A percentile compares a stretch with the other conserved stretches of the same genome.
Evolutionary conservation across 2,113 vertebrate genomes (phyloP).

Genomic region (Oceanodroma tethys): DNA sequence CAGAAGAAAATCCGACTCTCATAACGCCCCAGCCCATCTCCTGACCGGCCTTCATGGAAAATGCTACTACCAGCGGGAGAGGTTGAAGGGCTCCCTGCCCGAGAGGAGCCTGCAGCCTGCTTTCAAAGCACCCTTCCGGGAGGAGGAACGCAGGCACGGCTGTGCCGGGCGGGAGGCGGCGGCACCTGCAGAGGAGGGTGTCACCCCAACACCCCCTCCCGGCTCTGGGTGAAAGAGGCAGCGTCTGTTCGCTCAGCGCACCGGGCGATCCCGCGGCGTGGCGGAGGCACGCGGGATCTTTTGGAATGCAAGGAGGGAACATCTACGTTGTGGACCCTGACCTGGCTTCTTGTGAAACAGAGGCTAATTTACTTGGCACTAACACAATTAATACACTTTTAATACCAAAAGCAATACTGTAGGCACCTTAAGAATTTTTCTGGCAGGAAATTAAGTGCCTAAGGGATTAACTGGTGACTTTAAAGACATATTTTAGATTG

Average conservation of each 20-base stretch:
- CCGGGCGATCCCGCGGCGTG: accelerated
- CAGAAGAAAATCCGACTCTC: neutral
- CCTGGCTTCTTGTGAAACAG: neutral
- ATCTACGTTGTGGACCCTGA: neutral
- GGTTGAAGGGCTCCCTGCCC: neutral
- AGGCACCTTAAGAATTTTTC: neutral
- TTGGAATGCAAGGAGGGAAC: neutral
- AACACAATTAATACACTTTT: neutral
- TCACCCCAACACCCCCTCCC: neutral
- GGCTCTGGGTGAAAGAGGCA: neutral
- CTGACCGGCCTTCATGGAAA: neutral
- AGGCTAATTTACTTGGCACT: neutral
- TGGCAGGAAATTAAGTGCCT: neutral
- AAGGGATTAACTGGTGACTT: neutral
- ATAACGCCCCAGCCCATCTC: accelerated
- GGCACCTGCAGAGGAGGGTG: neutral
- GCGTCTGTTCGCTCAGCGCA: accelerated
- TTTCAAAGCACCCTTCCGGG: neutral
- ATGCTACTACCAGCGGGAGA: neutral
- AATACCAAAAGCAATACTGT: neutral
- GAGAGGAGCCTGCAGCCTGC: neutral
- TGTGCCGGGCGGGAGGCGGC: neutral
- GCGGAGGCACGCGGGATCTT: accelerated
- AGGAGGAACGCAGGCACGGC: accelerated
- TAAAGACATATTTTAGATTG: neutral